A percentile compares a stretch with the other conserved stretches of the same genome.
Evolutionary conservation across 1,140 invertebrate genomes (phyloP).

Genomic region (Orius insidiosus): DNA sequence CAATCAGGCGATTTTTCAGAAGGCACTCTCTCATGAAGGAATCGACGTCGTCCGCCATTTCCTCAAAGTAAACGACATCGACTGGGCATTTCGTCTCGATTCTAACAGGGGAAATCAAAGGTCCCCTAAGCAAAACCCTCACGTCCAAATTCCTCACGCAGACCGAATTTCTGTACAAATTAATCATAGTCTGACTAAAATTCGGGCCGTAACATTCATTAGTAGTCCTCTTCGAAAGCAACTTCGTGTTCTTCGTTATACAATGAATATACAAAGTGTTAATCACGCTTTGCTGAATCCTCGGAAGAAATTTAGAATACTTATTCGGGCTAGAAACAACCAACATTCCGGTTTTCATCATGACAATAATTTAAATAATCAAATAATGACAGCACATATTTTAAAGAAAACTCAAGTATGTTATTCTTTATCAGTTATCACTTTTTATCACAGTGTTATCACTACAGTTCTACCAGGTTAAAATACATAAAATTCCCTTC

Average conservation of each 20-base stretch:
- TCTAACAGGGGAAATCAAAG: slow-evolving; percentile 27
- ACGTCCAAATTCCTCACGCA: slow-evolving; percentile 33
- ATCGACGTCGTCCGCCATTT: slow-evolving; percentile 26
- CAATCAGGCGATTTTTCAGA: slow-evolving; percentile 26
- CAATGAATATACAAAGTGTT: slow-evolving; percentile 52
- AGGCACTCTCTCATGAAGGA: slow-evolving; percentile 28
- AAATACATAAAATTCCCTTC: too few relatives aligned
- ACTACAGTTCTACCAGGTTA: too few relatives aligned
- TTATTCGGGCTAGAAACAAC: slow-evolving; percentile 44
- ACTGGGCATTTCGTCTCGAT: slow-evolving; percentile 35
- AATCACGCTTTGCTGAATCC: slow-evolving; percentile 38
- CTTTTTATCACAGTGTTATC: too few relatives aligned
- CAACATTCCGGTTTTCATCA: slow-evolving; percentile 45
- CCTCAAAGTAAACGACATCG: slow-evolving; percentile 44
- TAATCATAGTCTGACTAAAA: slow-evolving; percentile 24
- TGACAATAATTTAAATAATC: slow-evolving; percentile 18
- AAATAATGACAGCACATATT: too few relatives aligned
- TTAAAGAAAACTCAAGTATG: too few relatives aligned
- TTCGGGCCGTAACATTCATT: slow-evolving; percentile 16
- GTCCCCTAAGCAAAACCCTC: slow-evolving; percentile 35
- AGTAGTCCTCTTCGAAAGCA: slow-evolving; percentile 12
- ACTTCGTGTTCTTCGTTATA: slow-evolving; percentile 30
- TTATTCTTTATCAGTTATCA: too few relatives aligned
- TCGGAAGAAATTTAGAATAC: slow-evolving; percentile 34
- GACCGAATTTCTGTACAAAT: slow-evolving; percentile 26